Base-by-base conservation (phyloP, 2,797 vertebrate species). In the Cossypha niveicapilla region DNA sequence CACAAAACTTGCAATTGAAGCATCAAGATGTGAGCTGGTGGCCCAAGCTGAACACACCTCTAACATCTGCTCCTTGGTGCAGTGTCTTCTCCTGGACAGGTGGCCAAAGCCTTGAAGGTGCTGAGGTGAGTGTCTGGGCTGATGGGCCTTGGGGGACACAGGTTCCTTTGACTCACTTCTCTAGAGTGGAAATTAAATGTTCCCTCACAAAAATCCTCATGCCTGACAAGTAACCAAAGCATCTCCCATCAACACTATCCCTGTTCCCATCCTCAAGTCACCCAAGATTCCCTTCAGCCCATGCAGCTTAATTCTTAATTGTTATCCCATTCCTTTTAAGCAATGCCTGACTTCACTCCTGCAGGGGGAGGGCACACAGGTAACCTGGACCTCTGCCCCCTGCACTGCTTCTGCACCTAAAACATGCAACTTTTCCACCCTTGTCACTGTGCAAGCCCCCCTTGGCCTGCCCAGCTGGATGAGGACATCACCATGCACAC, bases 301-400 rank as follows among this genome's bases (percentile, higher is more conserved):
- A 3, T 4, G 8, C 24, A 62, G 39, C 6, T 65, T 4, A 6
- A 13, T 12, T 28, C 11, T 44, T 42, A 32, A 13, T 12, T 28
- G 7, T 44, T 35, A 35, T 13, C 35, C 34, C 37, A 27, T 4
- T 37, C 68, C 66, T 66, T 61, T 30, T 6, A 34, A 58, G 65
- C 60, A 44, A 7, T 11, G 17, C 30, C 48, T 27, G 39, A 45
- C 13, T 37, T 41, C 7, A 4, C 22, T 53, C 22, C 56, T 34
- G 28, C 19, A 21, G 35, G 39, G 17, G 5, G 54, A 80, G 71
- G 27, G 22, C 56, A 30, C 0, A 0, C 6, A 1, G 45, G 34
- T 45, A 30, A 39, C 42, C 54, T 28, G 22, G 9, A 21, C 27
- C 50, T 74, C 45, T 63, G 53, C 41, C 73, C 51, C 32, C 68